Conservation (phyloP, 2,797 vertebrate genomes). For the Tragelaphus oryx region DNA sequence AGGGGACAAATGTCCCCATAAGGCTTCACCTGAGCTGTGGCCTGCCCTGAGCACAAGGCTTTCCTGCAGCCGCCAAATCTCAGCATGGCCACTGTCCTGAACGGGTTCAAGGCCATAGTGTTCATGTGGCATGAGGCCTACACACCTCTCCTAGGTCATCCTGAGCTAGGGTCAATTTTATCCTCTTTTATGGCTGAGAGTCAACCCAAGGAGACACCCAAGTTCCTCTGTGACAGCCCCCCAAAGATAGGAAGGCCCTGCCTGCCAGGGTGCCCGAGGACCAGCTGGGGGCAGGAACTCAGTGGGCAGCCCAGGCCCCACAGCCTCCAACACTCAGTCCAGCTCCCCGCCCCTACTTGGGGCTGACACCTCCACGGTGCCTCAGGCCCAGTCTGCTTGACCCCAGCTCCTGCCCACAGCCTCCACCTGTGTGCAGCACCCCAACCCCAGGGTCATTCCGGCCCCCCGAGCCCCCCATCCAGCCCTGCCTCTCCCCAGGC, state of each 20-base stretch:
- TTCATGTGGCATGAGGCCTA: rapidly evolving
- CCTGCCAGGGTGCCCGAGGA: not conserved
- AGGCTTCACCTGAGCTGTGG: too few relatives aligned
- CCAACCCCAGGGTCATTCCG: rapidly evolving
- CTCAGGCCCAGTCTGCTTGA: not conserved
- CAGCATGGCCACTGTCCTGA: rapidly evolving
- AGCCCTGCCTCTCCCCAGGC: not conserved
- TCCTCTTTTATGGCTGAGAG: not conserved
- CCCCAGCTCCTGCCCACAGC: rapidly evolving
- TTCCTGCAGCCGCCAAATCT: not conserved
- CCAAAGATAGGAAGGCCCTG: not conserved
- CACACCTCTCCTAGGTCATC: not conserved
- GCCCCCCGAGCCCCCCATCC: too few relatives aligned
- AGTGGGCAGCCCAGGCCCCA: rapidly evolving
- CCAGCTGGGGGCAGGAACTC: not conserved
- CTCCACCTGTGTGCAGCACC: not conserved
- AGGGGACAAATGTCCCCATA: rapidly evolving
- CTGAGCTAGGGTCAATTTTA: rapidly evolving
- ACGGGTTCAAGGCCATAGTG: not conserved
- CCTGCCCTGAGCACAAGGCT: not conserved
- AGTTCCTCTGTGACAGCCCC: rapidly evolving
- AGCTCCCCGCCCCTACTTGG: rapidly evolving
- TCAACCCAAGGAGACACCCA: not conserved
- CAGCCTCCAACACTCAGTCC: not conserved
- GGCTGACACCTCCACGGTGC: too few relatives aligned